Evolutionary conservation across 2,797 vertebrate species (phyloP), one percentile per base, ranked within the genome.

Genomic region (Echiichthys vipera): DNA sequence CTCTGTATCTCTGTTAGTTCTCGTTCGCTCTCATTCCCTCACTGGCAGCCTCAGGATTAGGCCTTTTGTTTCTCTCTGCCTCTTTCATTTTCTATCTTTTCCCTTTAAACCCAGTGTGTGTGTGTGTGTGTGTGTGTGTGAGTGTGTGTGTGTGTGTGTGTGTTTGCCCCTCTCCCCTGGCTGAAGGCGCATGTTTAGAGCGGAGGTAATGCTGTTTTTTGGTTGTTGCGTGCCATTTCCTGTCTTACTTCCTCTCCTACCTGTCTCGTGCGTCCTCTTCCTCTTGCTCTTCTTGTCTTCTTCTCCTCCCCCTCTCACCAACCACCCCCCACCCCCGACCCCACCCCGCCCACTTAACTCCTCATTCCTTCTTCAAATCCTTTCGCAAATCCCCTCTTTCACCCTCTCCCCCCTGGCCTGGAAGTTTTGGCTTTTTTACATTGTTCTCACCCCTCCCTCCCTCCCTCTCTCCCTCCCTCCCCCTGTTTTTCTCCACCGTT

Each of bases 1-100:
- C 82, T 69, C 63, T 71, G 67, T 67, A 65, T 66, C 56, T 68
- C 73, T 84, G 74, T 84, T 89, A 87, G 87, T 89, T 87, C 86
- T 91, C 89, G 82, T 74, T 89, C 49, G 66, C 69, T 89, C 86
- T 91, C 90, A 90, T 89, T 90, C 89, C 87, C 89, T 91, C 86
- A 84, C 66, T 84, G 78, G 84, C 80, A 74, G 89, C 80, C 74
- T 88, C 75, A 73, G 84, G 84, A 88, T 90, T 51, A 84, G 89
- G 84, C 87, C 86, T 91, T 65, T 86, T 85, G n/a, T n/a, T 84
- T 89, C 76, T 88, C 82, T 81, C 65, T 65, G 45, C 63, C 78
- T 87, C 6, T 36, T 57, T 45, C n/a, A 71, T 65, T 71, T 71
- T 72, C 68, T 73, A 55, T 79, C 57, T 62, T 32, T 37, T 65